phyloP scores from a whole-genome alignment of 2,797 vertebrate species.

The Iguana delicatissima region DNA sequence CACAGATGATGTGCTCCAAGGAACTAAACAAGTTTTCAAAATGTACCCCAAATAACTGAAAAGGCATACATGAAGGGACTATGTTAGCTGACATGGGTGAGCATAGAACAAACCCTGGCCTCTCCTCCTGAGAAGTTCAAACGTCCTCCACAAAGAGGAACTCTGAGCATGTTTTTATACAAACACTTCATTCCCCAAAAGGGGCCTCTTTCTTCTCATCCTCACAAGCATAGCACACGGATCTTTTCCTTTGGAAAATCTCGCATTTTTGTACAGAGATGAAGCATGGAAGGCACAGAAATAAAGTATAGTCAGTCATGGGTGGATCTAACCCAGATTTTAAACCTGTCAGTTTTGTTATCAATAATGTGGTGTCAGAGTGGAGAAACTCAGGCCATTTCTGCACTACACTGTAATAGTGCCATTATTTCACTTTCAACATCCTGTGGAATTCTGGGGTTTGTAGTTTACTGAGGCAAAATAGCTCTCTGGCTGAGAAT shows the following conservation, averaged over 20 bases:
- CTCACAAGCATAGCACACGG: neutral
- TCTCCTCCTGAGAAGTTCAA: neutral
- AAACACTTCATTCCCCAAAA: neutral
- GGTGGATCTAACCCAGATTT: neutral
- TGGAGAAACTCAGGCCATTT: neutral
- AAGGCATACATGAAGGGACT: neutral
- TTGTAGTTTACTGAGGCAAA: too few species aligned
- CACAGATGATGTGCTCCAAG: neutral
- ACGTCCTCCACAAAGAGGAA: neutral
- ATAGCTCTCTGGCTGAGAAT: too few species aligned
- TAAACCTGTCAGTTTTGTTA: neutral
- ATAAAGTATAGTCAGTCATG: neutral
- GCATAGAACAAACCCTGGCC: neutral
- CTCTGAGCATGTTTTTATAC: neutral
- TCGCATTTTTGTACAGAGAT: neutral
- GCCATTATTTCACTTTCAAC: too few species aligned
- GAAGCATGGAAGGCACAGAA: too few species aligned
- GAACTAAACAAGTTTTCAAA: neutral
- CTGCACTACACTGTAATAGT: too few species aligned
- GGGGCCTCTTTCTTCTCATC: neutral
- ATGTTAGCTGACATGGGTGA: neutral
- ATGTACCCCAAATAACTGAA: neutral
- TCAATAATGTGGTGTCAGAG: too few species aligned
- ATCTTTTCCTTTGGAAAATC: too few species aligned
- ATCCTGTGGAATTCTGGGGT: too few species aligned